Evolutionary conservation across 2,113 vertebrate genomes (phyloP), one percentile per base, ranked within the genome.

Genomic region (Ardeotis arabs): DNA sequence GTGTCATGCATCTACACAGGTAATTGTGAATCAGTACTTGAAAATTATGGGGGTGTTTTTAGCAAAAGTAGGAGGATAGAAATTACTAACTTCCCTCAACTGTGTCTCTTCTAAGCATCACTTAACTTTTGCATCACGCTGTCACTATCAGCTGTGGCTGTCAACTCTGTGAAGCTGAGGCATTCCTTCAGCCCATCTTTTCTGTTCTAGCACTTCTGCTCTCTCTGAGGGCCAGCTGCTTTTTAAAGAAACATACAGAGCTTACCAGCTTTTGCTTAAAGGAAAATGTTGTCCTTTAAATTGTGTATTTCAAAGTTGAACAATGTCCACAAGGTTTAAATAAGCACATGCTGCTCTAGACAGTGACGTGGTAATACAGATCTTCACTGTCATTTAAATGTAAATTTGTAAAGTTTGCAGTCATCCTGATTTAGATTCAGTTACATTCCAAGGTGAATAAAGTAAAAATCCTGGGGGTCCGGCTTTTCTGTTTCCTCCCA

Each of bases 171-270:
- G 84, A 81, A 90, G 68, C 70, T 69, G 93, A 94, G 50, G 74
- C 66, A 85, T 96, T 95, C 78, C 91, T 95, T 96, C 81, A 86
- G 82, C 84, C 74, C 59, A 7, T 93, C 77, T 94, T 94, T 94
- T 70, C 80, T 97, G 28, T 75, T 66, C 84, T 84, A 62, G 52
- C 59, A 91, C 53, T 49, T 78, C 23, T n/a, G 81, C 15, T 39
- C 81, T 78, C 23, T 92, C 29, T 67, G 59, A 93, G 58, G 76
- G 23, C 24, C 58, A 89, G 28, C 70, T 69, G 55, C 73, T 95
- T 95, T 97, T 83, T 80, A 94, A 94, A 90, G 41, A 72, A 90
- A 72, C 27, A n/a, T 74, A 11, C 28, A 85, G 29, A 17, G 20
- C 13, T 75, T 94, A 11, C 35, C 25, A 3, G 52, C 22, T 90